Evolutionary conservation across 2,888 invertebrate genomes (phyloP).

Genomic region (Drosophila histrio): DNA sequence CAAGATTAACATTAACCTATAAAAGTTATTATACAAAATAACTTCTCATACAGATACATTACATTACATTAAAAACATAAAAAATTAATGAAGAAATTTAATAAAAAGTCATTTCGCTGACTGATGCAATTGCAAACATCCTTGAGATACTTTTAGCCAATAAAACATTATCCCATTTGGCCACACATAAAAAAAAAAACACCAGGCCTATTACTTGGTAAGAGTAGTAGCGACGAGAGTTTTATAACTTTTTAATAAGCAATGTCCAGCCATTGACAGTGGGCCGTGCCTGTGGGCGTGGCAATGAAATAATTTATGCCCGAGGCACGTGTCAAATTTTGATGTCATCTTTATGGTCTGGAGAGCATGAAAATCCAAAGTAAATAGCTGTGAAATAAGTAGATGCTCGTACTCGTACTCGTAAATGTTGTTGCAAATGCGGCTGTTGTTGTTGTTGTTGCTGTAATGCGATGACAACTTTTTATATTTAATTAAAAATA

Average conservation of each 20-base stretch:
- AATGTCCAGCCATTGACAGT: slow-evolving; percentile 39
- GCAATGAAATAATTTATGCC: slow-evolving; percentile 62
- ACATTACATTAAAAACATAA: neutral
- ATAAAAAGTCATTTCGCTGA: neutral
- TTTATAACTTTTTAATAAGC: slow-evolving; percentile 73
- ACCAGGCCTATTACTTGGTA: slow-evolving; percentile 1
- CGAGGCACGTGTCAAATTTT: slow-evolving; percentile 47
- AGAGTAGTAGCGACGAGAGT: slow-evolving; percentile 6
- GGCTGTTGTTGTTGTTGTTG: slow-evolving; percentile 20
- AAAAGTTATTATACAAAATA: no score
- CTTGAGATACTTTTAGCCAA: neutral
- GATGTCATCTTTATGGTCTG: slow-evolving; percentile 58
- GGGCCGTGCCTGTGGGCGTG: slow-evolving; percentile 7
- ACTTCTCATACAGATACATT: no score
- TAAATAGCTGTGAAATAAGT: slow-evolving; percentile 52
- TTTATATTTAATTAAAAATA: slow-evolving; percentile 77
- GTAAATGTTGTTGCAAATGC: slow-evolving; percentile 29
- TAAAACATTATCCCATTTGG: slow-evolving; percentile 17
- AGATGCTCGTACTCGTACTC: slow-evolving; percentile 11
- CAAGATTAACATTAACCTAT: neutral
- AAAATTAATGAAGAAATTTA: neutral
- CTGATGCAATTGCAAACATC: neutral
- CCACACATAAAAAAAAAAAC: slow-evolving; percentile 18
- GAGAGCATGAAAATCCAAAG: slow-evolving; percentile 27
- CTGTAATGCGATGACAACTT: slow-evolving; percentile 57